Evolutionary conservation across 2,113 vertebrate species (phyloP).

Genomic region (Istiophorus platypterus): DNA sequence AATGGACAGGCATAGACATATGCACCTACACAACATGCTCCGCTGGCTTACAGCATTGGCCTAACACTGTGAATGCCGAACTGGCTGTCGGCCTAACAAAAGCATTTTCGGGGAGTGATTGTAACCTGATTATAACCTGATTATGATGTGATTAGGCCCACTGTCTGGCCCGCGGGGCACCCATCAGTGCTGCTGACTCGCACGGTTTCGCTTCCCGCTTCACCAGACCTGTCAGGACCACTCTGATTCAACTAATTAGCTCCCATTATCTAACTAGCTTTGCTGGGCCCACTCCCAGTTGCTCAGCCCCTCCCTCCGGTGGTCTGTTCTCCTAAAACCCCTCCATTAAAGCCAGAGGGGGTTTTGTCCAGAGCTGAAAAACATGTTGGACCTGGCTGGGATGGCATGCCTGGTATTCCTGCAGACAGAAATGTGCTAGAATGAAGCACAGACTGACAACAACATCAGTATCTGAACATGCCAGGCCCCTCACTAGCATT

Average conservation of each 20-base stretch:
- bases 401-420: conserved; percentile 67
- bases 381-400: conserved; percentile 55
- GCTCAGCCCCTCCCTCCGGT: conserved; percentile 40
- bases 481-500: background rate
- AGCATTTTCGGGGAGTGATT: conserved; percentile 73
- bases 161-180: conserved; percentile 65
- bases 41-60: conserved; percentile 53
- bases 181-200: conserved; percentile 75
- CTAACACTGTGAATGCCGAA: conserved; percentile 36
- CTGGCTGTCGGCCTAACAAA: conserved; percentile 65
- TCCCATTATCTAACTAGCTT: conserved; percentile 75
- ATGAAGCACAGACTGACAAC: background rate
- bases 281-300: conserved; percentile 52
- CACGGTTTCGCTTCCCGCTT: conserved; percentile 71
- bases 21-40: conserved; percentile 37
- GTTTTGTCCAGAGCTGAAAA: conserved; percentile 67
- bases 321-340: conserved; percentile 50
- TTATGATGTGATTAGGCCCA: conserved; percentile 76
- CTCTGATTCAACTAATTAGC: conserved; percentile 75
- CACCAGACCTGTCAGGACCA: conserved; percentile 76
- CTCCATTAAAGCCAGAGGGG: conserved; percentile 43
- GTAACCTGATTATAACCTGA: conserved; percentile 75
- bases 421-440: conserved; percentile 16
- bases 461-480: background rate
- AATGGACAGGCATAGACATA: conserved; percentile 18